Conservation (phyloP, 2,888 invertebrate species). For the Harpagoxenus sublaevis region DNA sequence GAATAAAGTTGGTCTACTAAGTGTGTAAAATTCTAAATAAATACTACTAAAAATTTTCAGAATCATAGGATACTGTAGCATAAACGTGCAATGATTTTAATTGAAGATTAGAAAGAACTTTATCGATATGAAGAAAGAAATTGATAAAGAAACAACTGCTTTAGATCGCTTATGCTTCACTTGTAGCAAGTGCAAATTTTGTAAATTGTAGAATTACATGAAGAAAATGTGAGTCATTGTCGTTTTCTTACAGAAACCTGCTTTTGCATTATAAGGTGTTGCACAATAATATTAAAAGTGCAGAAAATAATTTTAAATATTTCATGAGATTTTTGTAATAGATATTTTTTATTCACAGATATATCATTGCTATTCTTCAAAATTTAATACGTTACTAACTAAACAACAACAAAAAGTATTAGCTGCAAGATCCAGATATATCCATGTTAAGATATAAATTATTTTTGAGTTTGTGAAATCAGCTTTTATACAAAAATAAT, state of each 20-base stretch:
- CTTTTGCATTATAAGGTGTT: constrained; percentile 64
- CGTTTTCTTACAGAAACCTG: constrained; percentile 72
- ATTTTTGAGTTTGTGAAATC: background rate
- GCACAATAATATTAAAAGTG: constrained; percentile 25
- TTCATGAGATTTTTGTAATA: constrained; percentile 32
- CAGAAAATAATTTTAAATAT: constrained; percentile 16
- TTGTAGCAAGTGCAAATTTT: constrained; percentile 42
- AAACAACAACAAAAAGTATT: constrained; percentile 3
- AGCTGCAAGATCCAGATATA: constrained; percentile 55
- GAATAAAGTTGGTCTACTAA: constrained; percentile 68
- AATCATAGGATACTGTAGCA: constrained; percentile 30
- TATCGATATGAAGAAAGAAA: constrained; percentile 21
- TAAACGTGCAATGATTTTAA: constrained; percentile 38
- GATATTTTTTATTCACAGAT: constrained; percentile 48
- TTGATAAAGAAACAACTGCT: constrained; percentile 44
- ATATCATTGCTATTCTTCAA: constrained; percentile 4
- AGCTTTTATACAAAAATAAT: constrained; percentile 19
- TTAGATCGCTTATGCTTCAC: constrained; percentile 48
- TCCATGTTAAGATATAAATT: constrained; percentile 56
- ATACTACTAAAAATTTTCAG: constrained; percentile 45
- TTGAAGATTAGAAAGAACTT: constrained; percentile 37
- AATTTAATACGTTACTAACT: constrained; percentile 25
- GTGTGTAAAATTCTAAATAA: constrained; percentile 40
- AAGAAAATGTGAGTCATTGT: constrained; percentile 48
- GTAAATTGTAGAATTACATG: constrained; percentile 61